Base-by-base conservation (phyloP, 1,140 invertebrate species). In the Maconellicoccus hirsutus region DNA sequence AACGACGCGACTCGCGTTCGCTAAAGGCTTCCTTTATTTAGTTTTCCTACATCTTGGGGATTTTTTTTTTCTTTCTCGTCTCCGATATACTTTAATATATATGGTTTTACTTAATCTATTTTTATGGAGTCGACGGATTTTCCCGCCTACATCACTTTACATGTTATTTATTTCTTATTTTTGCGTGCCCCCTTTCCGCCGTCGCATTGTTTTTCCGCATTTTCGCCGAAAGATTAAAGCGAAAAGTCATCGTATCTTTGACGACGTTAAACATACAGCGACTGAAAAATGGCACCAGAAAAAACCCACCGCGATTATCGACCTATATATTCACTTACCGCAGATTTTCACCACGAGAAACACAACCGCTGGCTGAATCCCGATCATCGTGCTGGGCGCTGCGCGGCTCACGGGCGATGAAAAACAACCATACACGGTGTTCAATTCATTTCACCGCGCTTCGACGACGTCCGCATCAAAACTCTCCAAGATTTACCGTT, bases 61-160 rank as follows among this genome's bases (percentile, higher is more conserved):
- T 52, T 19, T 52, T 52, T 52, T n/a, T n/a, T n/a, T n/a, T n/a
- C n/a, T n/a, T n/a, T n/a, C n/a, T n/a, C n/a, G n/a, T n/a, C n/a
- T 52, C 42, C 42, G n/a, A 52, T 52, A 52, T 52, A 52, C 12
- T 19, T 14, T 52, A 52, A 14, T 52, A 16, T 52, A 52, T 52
- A 52, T 19, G 42, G 42, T 52, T 52, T 52, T 52, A 52, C 42
- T 52, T 52, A 52, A 52, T 52, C 42, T 52, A 52, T 52, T 52
- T 52, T 52, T 52, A 52, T 52, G 42, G 42, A 52, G 42, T 52
- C 42, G 42, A 52, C 4, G 42, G 42, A 52, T 52, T 52, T 19
- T 52, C 42, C 42, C 42, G 42, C 42, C 42, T 52, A 52, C 42
- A 52, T 52, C 42, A 19, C 42, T 52, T 52, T 52, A 52, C 10